These are phyloP conservation scores for Drosophila obscura DNA, from an alignment of 1,140 invertebrate genomes.

Conservation along the genomic window DNA sequence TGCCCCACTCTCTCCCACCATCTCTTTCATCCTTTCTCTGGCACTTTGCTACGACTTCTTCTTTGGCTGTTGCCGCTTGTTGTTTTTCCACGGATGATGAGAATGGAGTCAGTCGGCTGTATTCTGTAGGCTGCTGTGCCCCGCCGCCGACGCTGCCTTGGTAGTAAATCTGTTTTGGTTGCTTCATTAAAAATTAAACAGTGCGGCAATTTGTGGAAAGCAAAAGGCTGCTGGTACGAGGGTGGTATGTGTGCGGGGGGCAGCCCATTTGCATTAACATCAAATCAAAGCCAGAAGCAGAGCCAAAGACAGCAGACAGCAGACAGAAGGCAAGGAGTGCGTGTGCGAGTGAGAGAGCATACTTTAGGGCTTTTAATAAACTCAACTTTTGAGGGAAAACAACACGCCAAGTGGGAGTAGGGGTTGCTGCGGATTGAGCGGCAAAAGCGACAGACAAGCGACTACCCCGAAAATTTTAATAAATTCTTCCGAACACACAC, in stretches of 20 bases:
- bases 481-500: constrained; percentile 25
- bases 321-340: constrained; percentile 8
- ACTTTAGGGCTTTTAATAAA: constrained; percentile 66
- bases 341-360: constrained; percentile 6
- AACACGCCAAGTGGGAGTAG: neutral
- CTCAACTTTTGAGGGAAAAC: constrained; percentile 27
- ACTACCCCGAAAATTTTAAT: constrained; percentile 63
- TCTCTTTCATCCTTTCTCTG: neutral
- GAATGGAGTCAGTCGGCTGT: constrained; percentile 9
- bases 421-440: neutral
- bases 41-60: neutral
- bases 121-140: too few relatives aligned
- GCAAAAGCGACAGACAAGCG: constrained; percentile 37
- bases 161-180: constrained; percentile 75
- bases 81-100: neutral
- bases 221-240: neutral
- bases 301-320: neutral
- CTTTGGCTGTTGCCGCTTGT: constrained; percentile 23
- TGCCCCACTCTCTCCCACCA: too few relatives aligned
- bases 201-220: constrained; percentile 43
- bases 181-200: constrained; percentile 73
- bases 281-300: constrained; percentile 58
- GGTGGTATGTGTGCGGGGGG: constrained; percentile 3
- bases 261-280: constrained; percentile 70
- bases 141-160: constrained; percentile 38